Base-by-base conservation (phyloP, 2,113 vertebrate genomes). In the Oncorhynchus masou region DNA sequence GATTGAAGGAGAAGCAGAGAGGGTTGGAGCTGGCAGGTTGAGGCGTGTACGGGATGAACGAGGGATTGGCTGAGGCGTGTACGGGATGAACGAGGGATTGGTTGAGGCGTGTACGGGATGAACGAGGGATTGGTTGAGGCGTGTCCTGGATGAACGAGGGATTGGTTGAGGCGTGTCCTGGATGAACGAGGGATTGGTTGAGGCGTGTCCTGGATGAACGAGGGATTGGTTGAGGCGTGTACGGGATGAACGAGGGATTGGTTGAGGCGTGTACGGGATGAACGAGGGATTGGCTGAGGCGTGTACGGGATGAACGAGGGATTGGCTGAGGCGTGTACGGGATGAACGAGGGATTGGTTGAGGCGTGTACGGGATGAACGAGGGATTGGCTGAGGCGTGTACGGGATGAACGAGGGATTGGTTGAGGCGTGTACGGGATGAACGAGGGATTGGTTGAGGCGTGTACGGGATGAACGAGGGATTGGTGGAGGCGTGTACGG, bases 101-200 rank as follows among this genome's bases (percentile, higher is more conserved):
- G 82, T 64, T 72, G 12, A 27, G 24, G 15, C 1, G 4, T 57
- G 54, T 57, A 20, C 20, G 54, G 74, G 19, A 39, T 6, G 77
- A 59, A 5, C 4, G 54, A 9, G 66, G 69, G 72, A 76, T 76
- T 81, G 49, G 82, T 64, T 72, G 12, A 27, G 24, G 15, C 1
- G 4, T 57, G 54, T 57, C 6, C 20, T 16, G 74, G 19, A 39
- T 6, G 77, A 59, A 5, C 4, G 54, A 9, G 66, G 69, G 72
- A 76, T 76, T 81, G 49, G 82, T 64, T 72, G 12, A 27, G 24
- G 15, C 1, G 4, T 57, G 54, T 57, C 6, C 20, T 16, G 74
- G 19, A 39, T 6, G 77, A 59, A 5, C 4, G 54, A 9, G 66
- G 69, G 72, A 76, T 76, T 81, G 49, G 82, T 64, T 72, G 12